Conservation (phyloP, 2,888 invertebrate genomes). For the Clivina fossor region DNA sequence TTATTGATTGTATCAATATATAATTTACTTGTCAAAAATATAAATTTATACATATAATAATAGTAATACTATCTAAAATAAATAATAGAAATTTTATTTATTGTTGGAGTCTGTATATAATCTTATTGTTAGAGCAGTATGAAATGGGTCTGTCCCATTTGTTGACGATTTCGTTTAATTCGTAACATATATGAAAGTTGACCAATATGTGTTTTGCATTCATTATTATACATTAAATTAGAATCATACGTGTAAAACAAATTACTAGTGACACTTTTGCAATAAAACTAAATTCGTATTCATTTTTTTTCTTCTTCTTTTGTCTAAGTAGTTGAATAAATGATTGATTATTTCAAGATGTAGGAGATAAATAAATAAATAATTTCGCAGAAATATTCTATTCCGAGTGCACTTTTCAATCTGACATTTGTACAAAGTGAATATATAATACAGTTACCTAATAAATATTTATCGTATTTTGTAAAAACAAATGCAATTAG, state of each 20-base stretch:
- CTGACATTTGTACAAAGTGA: constrained; percentile 26
- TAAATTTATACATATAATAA: no score
- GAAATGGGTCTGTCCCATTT: background rate
- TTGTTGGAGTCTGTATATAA: no score
- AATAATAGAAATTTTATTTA: no score
- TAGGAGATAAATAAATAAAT: no score
- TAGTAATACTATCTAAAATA: background rate
- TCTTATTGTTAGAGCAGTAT: no score
- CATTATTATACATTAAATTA: background rate
- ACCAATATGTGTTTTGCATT: constrained; percentile 7
- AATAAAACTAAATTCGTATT: no score
- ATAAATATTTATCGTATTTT: constrained; percentile 25
- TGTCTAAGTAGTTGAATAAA: no score
- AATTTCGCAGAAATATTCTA: background rate
- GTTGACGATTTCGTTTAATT: background rate
- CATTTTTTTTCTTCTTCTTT: no score
- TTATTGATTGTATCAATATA: no score
- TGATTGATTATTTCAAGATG: no score
- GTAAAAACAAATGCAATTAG: constrained; percentile 17
- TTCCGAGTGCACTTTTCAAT: background rate
- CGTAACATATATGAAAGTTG: constrained; percentile 8
- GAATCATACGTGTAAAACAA: background rate
- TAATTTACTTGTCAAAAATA: no score
- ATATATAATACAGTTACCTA: constrained; percentile 24
- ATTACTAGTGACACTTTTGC: no score